Base-by-base conservation (phyloP, 2,113 vertebrate genomes). In the Maccullochella peelii region DNA sequence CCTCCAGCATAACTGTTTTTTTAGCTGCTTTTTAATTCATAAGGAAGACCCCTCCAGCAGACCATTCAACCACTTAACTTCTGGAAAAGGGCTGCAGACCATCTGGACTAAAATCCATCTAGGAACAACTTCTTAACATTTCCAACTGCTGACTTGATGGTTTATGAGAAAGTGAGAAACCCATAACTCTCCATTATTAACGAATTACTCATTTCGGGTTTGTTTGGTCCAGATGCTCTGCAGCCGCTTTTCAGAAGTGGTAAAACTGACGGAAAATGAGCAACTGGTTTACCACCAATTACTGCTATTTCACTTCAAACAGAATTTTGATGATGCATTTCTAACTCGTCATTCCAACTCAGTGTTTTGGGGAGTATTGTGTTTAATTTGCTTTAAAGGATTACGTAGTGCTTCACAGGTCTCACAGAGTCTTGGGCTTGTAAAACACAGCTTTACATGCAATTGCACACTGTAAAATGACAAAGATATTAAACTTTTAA, bases 151-250 rank as follows among this genome's bases (percentile, higher is more conserved):
- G 72, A 76, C 73, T 76, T 47, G 40, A 73, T 49, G 69, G 3
- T 89, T 89, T 85, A 61, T 82, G 66, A 70, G 68, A 73, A 55
- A 84, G 86, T 63, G 73, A 86, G 73, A 84, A 76, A 70, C 23
- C 54, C 27, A 66, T 40, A 80, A 73, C 27, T 84, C 44, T 47
- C 54, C 27, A 52, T 80, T 61, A 67, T 90, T 69, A 76, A 47
- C 55, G 33, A 81, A 61, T 74, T 49, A 40, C 80, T 87, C 63
- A 58, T 77, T 78, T 49, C 1, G 30, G 61, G 30, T 50, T 79
- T 82, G 30, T 84, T 83, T 79, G 68, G 57, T 83, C 82, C 83
- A 89, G 86, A 88, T 86, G 87, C 62, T 82, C 30, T 2, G 63
- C 88, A 86, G 82, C 7, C 23, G 67, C 36, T 74, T 73, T 16